Conservation (phyloP, 2,888 invertebrate genomes). For the Halictus quadricinctus region DNA sequence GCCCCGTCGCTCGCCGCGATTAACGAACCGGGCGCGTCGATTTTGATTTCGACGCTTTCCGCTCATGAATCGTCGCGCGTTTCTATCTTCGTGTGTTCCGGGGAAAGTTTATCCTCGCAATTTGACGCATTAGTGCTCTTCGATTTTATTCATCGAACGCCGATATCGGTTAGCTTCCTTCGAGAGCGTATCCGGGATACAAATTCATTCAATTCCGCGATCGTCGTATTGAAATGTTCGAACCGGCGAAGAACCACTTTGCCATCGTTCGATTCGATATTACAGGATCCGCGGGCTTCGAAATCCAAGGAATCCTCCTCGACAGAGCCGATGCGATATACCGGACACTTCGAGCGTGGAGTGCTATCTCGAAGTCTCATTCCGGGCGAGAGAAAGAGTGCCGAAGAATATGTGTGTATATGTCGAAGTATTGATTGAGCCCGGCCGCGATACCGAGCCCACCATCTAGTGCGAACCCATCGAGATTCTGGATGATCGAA, state of each 20-base stretch:
- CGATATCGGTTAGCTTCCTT: background rate
- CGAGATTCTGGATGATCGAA: background rate
- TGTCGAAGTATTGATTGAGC: constrained; percentile 33
- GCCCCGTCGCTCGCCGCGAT: background rate
- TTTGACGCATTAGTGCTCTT: background rate
- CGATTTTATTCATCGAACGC: background rate
- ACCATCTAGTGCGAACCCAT: constrained; percentile 37
- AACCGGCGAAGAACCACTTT: background rate
- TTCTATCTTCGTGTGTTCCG: background rate
- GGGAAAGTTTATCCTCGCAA: background rate
- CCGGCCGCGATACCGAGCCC: background rate
- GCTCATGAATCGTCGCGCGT: background rate
- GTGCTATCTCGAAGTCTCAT: background rate
- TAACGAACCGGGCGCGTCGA: background rate
- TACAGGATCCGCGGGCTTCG: background rate
- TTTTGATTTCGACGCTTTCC: constrained; percentile 7
- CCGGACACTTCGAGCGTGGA: constrained; percentile 19
- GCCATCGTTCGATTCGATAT: background rate
- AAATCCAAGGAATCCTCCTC: background rate
- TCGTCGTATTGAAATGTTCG: constrained; percentile 5
- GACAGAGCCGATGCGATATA: background rate
- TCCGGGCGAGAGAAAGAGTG: background rate
- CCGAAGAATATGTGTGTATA: background rate
- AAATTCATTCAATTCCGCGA: background rate
- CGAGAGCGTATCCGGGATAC: background rate